Base-by-base conservation (phyloP, 2,113 vertebrate species). In the Corvus hawaiiensis region DNA sequence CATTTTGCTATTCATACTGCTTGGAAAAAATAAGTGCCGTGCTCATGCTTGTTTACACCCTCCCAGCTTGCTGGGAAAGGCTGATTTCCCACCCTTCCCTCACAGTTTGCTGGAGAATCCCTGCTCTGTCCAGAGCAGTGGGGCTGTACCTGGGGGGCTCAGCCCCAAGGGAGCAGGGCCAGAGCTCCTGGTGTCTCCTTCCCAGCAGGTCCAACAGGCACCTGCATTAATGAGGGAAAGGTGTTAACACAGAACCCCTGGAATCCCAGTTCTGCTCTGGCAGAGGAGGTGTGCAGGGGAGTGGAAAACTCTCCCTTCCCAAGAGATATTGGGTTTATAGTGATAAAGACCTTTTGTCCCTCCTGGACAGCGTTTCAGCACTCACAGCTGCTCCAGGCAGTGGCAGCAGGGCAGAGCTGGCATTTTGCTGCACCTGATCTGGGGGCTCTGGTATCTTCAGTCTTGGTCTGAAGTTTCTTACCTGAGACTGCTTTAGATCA, bases 261-360 rank as follows among this genome's bases (percentile, higher is more conserved):
- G 35, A 6, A 37, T 17, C 35, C 35, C n/a, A 18, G 58, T 3
- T 11, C 58, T 26, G 58, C n/a, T 37, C 23, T 37, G 58, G 58
- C 58, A 59, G 15, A 26, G 58, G 58, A 59, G 58, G 15, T 11
- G 56, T 37, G 43, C 9, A 64, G 84, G 30, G 37, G 55, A 62
- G 51, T 10, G 46, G 35, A 37, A 23, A 51, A 16, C 27, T 28
- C 13, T 19, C 33, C 33, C 32, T 21, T 39, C n/a, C 15, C 10
- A 3, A 23, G n/a, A 2, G 56, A 6, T 10, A 0, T 1, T 6
- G 1, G 37, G 8, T 6, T 66, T 32, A 0, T 1, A 3, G 14
- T 11, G 44, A 3, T 15, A 1, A 20, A 26, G 51, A 10, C 12
- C 16, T 26, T 12, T 0, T 1, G 22, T 30, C 35, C 6, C 22